Evolutionary conservation across 2,797 vertebrate genomes (phyloP), one percentile per base, ranked within the genome.

Genomic region (Acrocephalus scirpaceus): DNA sequence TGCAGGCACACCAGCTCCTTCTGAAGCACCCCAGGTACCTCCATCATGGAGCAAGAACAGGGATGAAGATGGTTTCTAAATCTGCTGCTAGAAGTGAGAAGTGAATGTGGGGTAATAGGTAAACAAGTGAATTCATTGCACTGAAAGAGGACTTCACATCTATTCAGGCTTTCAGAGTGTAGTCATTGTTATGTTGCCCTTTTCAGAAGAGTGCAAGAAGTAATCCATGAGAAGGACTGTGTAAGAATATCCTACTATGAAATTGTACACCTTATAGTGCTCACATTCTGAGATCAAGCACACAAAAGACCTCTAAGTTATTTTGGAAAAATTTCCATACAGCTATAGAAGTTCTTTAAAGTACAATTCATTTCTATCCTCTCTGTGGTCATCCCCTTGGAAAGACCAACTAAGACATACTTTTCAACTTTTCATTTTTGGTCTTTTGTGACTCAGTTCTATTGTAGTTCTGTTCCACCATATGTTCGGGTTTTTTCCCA

Each of bases 381-480:
- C 62, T 83, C 70, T 91, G 54, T 82, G 47, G 48, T 64, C 95
- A 74, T 30, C 13, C 53, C 81, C 56, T 81, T 77, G 57, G 73
- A 95, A 97, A 96, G 84, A 89, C 16, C 16, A 70, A 25, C 30
- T 79, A 66, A 90, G 50, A 53, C 27, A 82, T 26, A n/a, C 88
- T 94, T 94, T 91, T 94, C 58, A 88, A 84, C 86, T 92, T 95
- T 94, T 88, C 22, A 79, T 88, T 92, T 92, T 47, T 80, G 45
- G 16, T 95, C 95, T 95, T 97, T 96, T 95, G 32, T 92, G 62
- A 88, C 64, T 67, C 80, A 89, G 61, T 93, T 93, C 86, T 90
- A 51, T 77, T 94, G 53, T 80, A 92, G 51, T 84, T 88, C n/a
- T 92, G n/a, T 70, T 90, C 66, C 20, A 13, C 14, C 16, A 45